Conservation (phyloP, 2,113 vertebrate species). For the Apodemus sylvaticus region DNA sequence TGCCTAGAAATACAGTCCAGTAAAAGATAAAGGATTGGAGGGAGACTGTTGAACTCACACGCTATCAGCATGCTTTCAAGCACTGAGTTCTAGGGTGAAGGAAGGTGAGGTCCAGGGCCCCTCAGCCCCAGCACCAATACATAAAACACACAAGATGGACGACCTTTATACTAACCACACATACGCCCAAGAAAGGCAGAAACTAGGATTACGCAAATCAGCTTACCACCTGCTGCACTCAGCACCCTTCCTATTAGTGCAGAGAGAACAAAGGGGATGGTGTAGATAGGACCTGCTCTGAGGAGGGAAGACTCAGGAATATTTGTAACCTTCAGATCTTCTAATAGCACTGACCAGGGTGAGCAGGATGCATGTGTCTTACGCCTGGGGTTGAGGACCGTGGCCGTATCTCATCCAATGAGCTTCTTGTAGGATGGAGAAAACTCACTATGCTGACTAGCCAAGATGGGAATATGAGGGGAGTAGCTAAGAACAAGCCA, state of each 20-base stretch:
- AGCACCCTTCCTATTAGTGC: background rate
- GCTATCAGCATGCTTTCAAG: background rate
- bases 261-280: background rate
- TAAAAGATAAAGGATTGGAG: background rate
- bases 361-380: background rate
- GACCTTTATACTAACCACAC: background rate
- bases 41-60: background rate
- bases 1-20: background rate
- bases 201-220: constrained; percentile 9
- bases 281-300: background rate
- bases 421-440: background rate
- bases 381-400: background rate
- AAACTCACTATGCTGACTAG: background rate
- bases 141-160: background rate
- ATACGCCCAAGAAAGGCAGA: background rate
- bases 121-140: background rate
- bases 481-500: background rate
- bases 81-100: background rate
- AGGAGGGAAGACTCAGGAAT: background rate
- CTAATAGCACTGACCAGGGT: background rate
- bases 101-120: background rate
- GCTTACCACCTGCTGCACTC: background rate
- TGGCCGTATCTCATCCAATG: background rate
- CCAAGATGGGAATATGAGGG: too few species aligned
- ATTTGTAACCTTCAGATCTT: background rate